Evolutionary conservation across 2,113 vertebrate species (phyloP).

Genomic region (Corvus hawaiiensis): DNA sequence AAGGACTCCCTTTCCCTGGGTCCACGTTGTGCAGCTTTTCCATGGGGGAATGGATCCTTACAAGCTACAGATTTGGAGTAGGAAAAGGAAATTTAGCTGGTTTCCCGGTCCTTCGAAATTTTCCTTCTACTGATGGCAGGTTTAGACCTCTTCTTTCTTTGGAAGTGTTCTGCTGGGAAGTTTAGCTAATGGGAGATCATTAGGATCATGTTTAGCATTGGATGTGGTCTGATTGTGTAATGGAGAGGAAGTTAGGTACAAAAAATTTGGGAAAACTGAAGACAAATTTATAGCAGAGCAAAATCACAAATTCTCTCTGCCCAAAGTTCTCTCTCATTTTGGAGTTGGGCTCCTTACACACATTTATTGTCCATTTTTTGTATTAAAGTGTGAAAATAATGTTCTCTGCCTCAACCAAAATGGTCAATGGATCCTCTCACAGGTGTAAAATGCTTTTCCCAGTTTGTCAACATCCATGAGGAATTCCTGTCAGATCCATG

Average conservation of each 20-base stretch:
- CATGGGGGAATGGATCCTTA: background rate
- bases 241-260: background rate
- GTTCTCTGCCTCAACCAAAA: background rate
- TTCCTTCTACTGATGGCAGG: background rate
- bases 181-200: background rate
- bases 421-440: background rate
- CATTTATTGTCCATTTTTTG: background rate
- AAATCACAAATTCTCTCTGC: background rate
- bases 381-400: background rate
- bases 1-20: background rate
- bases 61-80: background rate
- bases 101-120: background rate
- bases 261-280: background rate
- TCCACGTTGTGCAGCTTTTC: rapidly evolving
- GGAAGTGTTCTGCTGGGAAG: background rate
- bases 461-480: background rate
- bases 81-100: background rate
- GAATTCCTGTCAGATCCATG: background rate
- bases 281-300: background rate
- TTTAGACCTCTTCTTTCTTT: background rate
- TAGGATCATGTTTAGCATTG: background rate
- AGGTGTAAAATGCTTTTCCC: background rate
- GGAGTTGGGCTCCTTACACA: rapidly evolving
- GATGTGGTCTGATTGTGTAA: background rate
- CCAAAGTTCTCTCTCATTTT: background rate